Evolutionary conservation across 2,888 invertebrate species (phyloP).

Genomic region (Operophtera brumata): DNA sequence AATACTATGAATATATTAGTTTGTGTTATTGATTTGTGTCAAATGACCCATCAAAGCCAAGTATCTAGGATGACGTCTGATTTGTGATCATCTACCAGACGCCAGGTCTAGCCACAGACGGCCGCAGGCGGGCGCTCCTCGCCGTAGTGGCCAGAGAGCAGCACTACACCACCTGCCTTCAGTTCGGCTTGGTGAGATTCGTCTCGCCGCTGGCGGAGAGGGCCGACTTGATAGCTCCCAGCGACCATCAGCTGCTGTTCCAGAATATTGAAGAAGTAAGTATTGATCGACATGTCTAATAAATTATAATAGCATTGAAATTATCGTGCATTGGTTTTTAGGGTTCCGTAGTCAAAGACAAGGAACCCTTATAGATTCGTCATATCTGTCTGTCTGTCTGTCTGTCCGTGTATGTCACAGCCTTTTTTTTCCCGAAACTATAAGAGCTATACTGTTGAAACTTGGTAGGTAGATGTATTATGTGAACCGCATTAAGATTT

Average conservation of each 20-base stretch:
- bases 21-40: neutral
- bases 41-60: neutral
- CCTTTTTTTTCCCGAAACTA: no score
- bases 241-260: conserved; percentile 89
- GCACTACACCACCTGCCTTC: conserved; percentile 87
- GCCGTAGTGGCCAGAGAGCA: conserved; percentile 89
- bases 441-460: no score
- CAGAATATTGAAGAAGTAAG: conserved; percentile 91
- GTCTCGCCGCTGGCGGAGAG: conserved; percentile 87
- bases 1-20: no score
- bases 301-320: no score
- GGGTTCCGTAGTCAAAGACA: no score
- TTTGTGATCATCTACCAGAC: conserved; percentile 49
- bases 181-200: conserved; percentile 89
- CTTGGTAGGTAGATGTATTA: no score
- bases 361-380: no score
- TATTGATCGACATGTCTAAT: neutral
- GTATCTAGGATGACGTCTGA: neutral
- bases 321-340: no score
- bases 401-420: no score
- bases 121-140: conserved; percentile 85
- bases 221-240: conserved; percentile 86
- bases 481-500: no score
- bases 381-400: no score
- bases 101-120: conserved; percentile 73